A percentile compares a stretch with the other conserved stretches of the same genome.
Conservation (phyloP, 1,140 invertebrate genomes). For the Saccostrea cuccullata region DNA sequence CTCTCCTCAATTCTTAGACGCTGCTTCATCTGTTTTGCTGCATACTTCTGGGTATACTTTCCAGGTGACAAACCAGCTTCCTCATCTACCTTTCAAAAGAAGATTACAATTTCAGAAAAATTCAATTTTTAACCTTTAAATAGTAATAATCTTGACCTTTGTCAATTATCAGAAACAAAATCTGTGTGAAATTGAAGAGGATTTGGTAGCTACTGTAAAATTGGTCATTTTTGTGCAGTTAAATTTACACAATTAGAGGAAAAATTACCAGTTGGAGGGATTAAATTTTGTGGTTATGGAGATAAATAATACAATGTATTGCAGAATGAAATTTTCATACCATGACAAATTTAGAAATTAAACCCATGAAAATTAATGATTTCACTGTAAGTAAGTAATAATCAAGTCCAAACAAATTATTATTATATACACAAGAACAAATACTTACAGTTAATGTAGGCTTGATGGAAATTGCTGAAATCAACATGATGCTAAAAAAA, state of each 20-base stretch:
- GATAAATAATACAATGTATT: not conserved
- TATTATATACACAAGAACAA: not conserved
- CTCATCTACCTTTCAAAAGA: slow-evolving; percentile 22
- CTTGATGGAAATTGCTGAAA: not conserved
- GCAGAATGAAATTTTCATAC: too few relatives aligned
- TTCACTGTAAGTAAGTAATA: too few relatives aligned
- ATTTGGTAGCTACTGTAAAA: too few relatives aligned
- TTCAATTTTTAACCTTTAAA: not conserved
- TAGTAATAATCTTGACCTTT: not conserved
- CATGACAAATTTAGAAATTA: too few relatives aligned
- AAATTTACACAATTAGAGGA: too few relatives aligned
- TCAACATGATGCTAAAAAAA: not conserved
- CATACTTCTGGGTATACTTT: slow-evolving; percentile 42
- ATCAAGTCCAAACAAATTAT: not conserved
- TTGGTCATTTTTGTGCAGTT: too few relatives aligned
- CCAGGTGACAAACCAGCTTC: slow-evolving; percentile 51
- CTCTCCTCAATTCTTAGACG: slow-evolving; percentile 26
- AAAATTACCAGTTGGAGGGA: not conserved
- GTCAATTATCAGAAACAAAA: not conserved
- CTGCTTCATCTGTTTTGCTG: slow-evolving; percentile 37
- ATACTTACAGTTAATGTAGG: not conserved
- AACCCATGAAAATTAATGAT: too few relatives aligned
- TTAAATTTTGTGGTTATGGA: not conserved
- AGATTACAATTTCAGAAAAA: not conserved
- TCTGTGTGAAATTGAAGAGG: not conserved